These are phyloP conservation scores for Hyaena hyaena DNA, from an alignment of 2,113 vertebrate species.

Conservation along the genomic window DNA sequence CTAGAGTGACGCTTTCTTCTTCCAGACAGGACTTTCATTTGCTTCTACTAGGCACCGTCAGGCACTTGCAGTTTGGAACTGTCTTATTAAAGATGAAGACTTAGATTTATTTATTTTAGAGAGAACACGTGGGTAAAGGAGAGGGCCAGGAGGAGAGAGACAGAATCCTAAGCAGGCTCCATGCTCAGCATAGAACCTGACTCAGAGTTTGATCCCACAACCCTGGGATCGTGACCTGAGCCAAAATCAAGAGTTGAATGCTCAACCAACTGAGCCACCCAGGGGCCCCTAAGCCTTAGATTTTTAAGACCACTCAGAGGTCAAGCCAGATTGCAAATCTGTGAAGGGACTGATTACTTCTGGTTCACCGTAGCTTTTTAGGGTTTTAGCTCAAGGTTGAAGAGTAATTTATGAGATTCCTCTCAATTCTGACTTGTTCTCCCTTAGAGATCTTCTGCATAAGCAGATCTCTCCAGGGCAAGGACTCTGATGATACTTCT, in stretches of 20 bases:
- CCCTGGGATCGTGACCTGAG: too few species aligned
- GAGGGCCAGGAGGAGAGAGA: too few species aligned
- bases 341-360: not conserved
- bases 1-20: not conserved
- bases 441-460: not conserved
- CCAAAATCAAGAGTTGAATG: too few species aligned
- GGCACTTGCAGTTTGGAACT: not conserved
- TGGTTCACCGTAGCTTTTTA: not conserved
- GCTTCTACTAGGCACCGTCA: not conserved
- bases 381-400: not conserved
- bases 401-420: constrained; percentile 23
- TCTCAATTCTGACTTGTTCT: not conserved
- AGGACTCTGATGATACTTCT: not conserved
- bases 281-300: not conserved
- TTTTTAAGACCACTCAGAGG: not conserved
- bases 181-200: too few species aligned
- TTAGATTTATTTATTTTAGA: not conserved
- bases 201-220: too few species aligned
- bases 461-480: not conserved
- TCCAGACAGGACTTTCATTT: constrained; percentile 22
- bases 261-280: too few species aligned
- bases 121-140: too few species aligned
- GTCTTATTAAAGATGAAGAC: not conserved
- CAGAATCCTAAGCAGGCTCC: too few species aligned
- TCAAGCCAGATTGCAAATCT: not conserved